These are phyloP conservation scores for Oreochromis aureus DNA, from an alignment of 2,113 vertebrate genomes.

Conservation along the genomic window DNA sequence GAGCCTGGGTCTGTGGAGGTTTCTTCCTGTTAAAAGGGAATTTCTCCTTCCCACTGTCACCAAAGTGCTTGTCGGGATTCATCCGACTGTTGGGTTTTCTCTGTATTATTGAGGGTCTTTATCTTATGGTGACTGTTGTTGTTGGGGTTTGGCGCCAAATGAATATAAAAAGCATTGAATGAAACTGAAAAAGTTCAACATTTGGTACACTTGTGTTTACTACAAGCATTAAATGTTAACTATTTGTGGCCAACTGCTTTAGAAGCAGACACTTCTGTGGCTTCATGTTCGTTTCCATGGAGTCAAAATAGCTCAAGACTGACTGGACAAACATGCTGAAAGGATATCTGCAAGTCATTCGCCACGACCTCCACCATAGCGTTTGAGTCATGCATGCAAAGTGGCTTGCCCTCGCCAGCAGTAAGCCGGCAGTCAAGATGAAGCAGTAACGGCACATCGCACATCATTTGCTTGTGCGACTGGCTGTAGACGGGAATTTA, in stretches of 20 bases:
- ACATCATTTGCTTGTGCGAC: conserved; percentile 28
- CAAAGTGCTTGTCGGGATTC: not conserved
- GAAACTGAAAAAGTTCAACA: not conserved
- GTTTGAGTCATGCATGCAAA: conserved; percentile 8
- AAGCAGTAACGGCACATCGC: conserved; percentile 8
- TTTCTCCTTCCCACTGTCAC: not conserved
- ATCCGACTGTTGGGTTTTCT: not conserved
- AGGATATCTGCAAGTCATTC: not conserved
- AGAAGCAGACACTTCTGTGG: not conserved
- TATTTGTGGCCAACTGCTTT: not conserved
- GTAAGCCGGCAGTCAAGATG: not conserved
- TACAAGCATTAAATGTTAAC: not conserved
- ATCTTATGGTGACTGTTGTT: not conserved
- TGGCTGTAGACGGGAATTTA: conserved; percentile 4
- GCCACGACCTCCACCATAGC: not conserved
- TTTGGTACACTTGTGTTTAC: not conserved
- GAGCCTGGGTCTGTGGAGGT: not conserved
- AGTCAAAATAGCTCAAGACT: not conserved
- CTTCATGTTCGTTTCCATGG: not conserved
- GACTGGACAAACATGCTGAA: not conserved
- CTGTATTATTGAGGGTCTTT: not conserved
- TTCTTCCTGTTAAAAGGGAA: not conserved
- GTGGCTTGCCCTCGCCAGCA: not conserved
- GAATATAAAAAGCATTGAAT: not conserved
- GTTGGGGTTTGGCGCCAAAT: not conserved